These are phyloP conservation scores for Drepanosiphum platanoidis DNA, from an alignment of 2,888 invertebrate genomes.

Conservation along the genomic window DNA sequence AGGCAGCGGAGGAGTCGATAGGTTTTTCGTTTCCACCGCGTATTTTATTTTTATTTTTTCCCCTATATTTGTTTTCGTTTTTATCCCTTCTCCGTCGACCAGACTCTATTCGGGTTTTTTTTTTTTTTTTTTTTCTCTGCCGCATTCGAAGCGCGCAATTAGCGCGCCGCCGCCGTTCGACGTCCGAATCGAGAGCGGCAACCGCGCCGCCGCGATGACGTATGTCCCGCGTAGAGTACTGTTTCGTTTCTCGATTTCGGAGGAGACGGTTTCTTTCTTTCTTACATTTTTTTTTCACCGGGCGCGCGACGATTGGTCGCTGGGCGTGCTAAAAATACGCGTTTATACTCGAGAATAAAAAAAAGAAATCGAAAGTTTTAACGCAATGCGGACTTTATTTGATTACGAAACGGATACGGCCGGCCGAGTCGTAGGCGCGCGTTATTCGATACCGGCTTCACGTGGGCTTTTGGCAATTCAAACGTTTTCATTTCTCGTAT, in stretches of 20 bases:
- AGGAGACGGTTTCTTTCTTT: not conserved
- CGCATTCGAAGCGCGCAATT: too few species aligned
- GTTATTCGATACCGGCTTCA: slow-evolving; percentile 7
- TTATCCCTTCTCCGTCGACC: too few species aligned
- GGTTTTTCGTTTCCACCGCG: not conserved
- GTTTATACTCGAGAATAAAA: not conserved
- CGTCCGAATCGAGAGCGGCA: too few species aligned
- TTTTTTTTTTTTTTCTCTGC: too few species aligned
- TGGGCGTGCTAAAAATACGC: not conserved
- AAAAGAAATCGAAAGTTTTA: not conserved
- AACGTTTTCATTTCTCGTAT: slow-evolving; percentile 31
- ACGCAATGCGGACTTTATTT: slow-evolving; percentile 49
- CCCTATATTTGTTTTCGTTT: not conserved
- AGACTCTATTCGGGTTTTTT: too few species aligned
- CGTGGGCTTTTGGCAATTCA: slow-evolving; percentile 44
- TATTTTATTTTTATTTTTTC: not conserved
- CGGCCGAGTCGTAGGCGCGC: not conserved
- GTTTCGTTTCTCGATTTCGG: too few species aligned
- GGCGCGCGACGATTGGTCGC: slow-evolving; percentile 2
- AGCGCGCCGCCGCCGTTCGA: too few species aligned
- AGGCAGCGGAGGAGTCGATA: not conserved
- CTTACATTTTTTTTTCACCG: not conserved
- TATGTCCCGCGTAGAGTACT: too few species aligned
- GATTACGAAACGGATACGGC: slow-evolving; percentile 44
- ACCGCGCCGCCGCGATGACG: too few species aligned